phyloP scores from a whole-genome alignment of 2,113 vertebrate species.

The Alethe castanea region DNA sequence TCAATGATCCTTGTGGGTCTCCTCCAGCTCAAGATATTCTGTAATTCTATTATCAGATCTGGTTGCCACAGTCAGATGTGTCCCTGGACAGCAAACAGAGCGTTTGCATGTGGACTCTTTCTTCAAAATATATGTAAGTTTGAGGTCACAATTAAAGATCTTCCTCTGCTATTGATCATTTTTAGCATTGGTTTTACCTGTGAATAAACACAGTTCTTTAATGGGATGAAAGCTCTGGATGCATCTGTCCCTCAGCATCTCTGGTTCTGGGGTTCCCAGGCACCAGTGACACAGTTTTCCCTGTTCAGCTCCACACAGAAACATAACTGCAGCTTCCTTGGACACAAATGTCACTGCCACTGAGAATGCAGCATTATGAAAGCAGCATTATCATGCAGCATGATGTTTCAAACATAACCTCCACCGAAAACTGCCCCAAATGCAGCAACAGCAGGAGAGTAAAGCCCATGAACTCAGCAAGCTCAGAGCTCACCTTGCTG shows the following conservation, averaged over 20 bases:
- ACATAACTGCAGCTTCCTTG: not conserved
- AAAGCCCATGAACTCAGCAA: not conserved
- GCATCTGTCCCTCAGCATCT: not conserved
- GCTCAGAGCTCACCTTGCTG: not conserved
- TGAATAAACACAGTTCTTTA: not conserved
- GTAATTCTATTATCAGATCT: not conserved
- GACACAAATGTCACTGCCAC: not conserved
- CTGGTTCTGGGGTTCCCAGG: not conserved
- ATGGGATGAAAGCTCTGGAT: not conserved
- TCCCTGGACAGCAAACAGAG: not conserved
- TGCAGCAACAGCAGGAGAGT: not conserved
- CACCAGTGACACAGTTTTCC: too few species aligned
- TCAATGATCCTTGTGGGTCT: not conserved
- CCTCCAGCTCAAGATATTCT: not conserved
- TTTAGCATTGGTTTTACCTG: not conserved
- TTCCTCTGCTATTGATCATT: not conserved
- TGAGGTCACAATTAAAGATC: not conserved
- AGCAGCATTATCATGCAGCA: not conserved
- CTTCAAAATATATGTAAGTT: not conserved
- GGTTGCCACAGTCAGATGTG: not conserved
- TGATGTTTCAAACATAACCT: not conserved
- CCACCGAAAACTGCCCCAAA: not conserved
- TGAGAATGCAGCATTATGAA: not conserved
- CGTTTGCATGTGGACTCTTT: fast-evolving
- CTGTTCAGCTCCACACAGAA: not conserved